Evolutionary conservation across 2,113 vertebrate species (phyloP), one percentile per base, ranked within the genome.

Genomic region (Plectropomus leopardus): DNA sequence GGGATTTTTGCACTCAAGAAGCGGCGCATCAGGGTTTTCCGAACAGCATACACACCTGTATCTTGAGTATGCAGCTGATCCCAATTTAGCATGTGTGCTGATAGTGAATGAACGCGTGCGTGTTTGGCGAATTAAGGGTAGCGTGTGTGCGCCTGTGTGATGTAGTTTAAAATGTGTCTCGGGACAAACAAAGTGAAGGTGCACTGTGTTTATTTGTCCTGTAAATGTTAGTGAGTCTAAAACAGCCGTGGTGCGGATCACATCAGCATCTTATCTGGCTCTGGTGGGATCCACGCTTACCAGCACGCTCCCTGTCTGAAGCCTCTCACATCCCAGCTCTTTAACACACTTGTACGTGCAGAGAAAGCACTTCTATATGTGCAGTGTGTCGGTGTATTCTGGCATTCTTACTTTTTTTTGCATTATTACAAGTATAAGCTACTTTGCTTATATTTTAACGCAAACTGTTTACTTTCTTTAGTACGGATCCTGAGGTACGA

Each of bases 21-120:
- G 85, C 24, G 84, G 87, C 69, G 32, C 69, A 89, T 87, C 92
- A 88, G 91, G 90, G 87, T 92, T 89, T 82, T 79, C 78, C 21
- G 64, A 60, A 74, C 19, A 65, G 80, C 79, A 68, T 26, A 66
- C 67, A 64, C 61, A 76, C 60, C 76, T 86, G 63, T 74, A 59
- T 72, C 77, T 79, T 30, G 65, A 85, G 60, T 82, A 48, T 84
- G 77, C 83, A 78, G 57, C 68, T 13, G 4, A 59, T 44, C 68
- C 71, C 67, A 42, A n/a, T 78, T 69, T 11, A 26, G 14, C 4
- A 19, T 80, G 65, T 45, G 42, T 59, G 26, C 57, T 42, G 45
- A 81, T 9, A 13, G 34, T 6, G 42, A 61, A 28, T 55, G 51
- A 65, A 60, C 47, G 70, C 48, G 26, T 65, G 74, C 1, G n/a